Base-by-base conservation (phyloP, 1,140 invertebrate species). In the Harpegnathos saltator region DNA sequence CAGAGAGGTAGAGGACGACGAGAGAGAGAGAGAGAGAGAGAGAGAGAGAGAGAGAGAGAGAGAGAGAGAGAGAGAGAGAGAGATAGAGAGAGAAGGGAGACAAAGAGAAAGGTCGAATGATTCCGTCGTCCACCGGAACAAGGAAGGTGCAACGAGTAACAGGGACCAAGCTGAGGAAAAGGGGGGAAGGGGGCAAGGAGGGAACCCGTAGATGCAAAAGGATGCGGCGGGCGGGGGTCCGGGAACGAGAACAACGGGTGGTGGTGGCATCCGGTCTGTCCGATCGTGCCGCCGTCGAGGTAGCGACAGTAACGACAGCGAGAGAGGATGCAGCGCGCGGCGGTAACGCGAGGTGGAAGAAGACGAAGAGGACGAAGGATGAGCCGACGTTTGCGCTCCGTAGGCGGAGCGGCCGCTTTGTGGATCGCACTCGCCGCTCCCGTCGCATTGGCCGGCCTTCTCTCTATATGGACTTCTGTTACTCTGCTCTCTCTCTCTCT, bases 331-430 rank as follows among this genome's bases (percentile, higher is more conserved):
- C n/a, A n/a, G n/a, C n/a, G n/a, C n/a, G n/a, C n/a, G 71, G 61
- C 68, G 19, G n/a, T 24, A 73, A 73, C 73, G 44, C 68, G 66
- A 89, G 44, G 85, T 88, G 58, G 66, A 78, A 29, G 61, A 48
- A 74, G 54, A 71, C 26, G 58, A 71, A 56, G 56, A 77, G 65
- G 69, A 80, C 54, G 82, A 73, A 63, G 65, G 61, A 78, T 71
- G 73, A 68, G 22, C 62, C 78, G 85, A 82, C 69, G 48, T 56
- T 74, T 74, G 87, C 11, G 38, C 38, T 44, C 38, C 85, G 91
- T 92, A 93, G 93, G 93, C 93, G 93, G 92, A 93, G 93, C 91
- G 90, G 69, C 17, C 48, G 84, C 92, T 92, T 93, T 93, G 92
- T 91, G 86, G 68, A 73, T 85, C 72, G 83, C 83, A 85, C 84